These are phyloP conservation scores for Platalea minor DNA, from an alignment of 2,797 vertebrate species.

Conservation along the genomic window DNA sequence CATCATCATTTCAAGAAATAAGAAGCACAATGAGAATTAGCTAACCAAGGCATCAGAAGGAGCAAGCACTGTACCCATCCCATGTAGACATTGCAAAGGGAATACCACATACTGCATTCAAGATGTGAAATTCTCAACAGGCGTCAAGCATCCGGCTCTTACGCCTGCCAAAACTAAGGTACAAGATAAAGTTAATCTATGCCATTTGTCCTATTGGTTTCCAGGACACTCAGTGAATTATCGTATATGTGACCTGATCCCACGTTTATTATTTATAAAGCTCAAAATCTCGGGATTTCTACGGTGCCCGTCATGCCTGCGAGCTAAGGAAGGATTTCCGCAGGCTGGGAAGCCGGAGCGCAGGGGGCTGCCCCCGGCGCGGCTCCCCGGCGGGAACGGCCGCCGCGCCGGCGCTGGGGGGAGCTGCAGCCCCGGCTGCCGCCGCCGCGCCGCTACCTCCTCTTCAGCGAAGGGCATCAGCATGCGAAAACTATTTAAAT, in stretches of 20 bases:
- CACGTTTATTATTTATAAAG: background rate
- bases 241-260: background rate
- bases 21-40: background rate
- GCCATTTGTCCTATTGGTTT: background rate
- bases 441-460: background rate
- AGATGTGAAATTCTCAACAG: background rate
- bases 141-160: background rate
- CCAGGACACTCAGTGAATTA: background rate
- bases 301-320: accelerated
- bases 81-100: background rate
- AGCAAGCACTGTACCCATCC: background rate
- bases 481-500: accelerated
- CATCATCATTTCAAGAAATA: background rate
- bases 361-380: background rate
- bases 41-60: background rate
- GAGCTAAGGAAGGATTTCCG: background rate
- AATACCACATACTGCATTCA: background rate
- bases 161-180: background rate
- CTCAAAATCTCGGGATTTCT: background rate
- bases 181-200: background rate
- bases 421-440: conserved; percentile 23
- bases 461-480: accelerated
- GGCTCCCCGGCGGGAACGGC: background rate
- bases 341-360: accelerated
- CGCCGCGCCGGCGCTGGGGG: conserved; percentile 12